Evolutionary conservation across 2,113 vertebrate species (phyloP), one percentile per base, ranked within the genome.

Genomic region (Mobula birostris): DNA sequence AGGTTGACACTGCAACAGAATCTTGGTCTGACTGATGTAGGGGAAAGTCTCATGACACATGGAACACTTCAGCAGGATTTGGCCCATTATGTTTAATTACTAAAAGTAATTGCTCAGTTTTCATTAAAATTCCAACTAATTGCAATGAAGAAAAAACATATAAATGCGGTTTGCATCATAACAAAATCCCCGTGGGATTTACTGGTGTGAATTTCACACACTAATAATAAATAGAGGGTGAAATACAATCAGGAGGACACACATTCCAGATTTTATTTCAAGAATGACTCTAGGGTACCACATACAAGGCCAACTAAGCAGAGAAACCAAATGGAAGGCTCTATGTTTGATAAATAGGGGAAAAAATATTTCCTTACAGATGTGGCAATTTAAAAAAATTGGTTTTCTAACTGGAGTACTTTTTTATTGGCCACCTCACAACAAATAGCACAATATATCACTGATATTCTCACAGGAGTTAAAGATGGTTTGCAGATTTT

Each of bases 261-360:
- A 36, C 85, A 19, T 90, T 90, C 85, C 85, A 90, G 2, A 66
- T 90, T 68, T 90, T 90, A 90, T 90, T 90, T 90, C 61, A 66
- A 3, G 15, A 68, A 68, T 66, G 61, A 90, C n/a, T 90, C 85
- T 58, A 90, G 61, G 63, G n/a, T 17, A 66, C 61, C 61, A 32
- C 85, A 90, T n/a, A 19, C 61, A 88, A 8, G 29, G 29, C 61
- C 63, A 87, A 29, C 83, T 88, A 66, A 66, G 11, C n/a, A 32
- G 29, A 90, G 85, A 32, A 90, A 90, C n/a, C 61, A 90, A 90
- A 90, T 90, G 61, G 85, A 29, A 88, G 15, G 63, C 61, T 32
- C n/a, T 36, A 7, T 7, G 21, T 90, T 63, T 66, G 85, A 68
- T 12, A 68, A 74, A 90, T 32, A 90, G 17, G 66, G 17, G 66